These are phyloP conservation scores for Lepidocyrtinus sp. DNA, from an alignment of 2,888 invertebrate species.

Conservation along the genomic window DNA sequence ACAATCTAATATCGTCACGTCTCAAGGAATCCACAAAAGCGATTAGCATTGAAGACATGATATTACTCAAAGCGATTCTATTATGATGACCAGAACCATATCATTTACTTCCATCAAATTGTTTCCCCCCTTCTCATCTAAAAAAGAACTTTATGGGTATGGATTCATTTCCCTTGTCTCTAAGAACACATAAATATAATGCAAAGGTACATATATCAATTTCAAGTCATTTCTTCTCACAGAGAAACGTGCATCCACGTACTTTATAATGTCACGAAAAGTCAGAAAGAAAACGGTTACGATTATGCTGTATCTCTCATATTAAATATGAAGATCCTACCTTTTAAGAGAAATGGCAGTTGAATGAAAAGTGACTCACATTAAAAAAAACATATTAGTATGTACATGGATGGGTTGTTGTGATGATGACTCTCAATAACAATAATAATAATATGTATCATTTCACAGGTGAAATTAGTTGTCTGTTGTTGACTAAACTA, in stretches of 20 bases:
- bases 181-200: too few relatives aligned
- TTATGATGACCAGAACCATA: conserved; percentile 60
- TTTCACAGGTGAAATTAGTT: conserved; percentile 37
- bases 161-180: conserved; percentile 3
- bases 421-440: conserved; percentile 13
- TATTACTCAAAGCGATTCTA: conserved; percentile 63
- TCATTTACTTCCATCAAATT: conserved; percentile 36
- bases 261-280: conserved; percentile 50
- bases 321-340: neutral
- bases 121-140: too few relatives aligned
- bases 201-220: neutral
- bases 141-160: neutral
- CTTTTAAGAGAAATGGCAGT: neutral
- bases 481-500: conserved; percentile 38
- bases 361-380: conserved; percentile 9
- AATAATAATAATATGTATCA: conserved; percentile 13
- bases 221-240: neutral
- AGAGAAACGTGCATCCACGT: conserved; percentile 50
- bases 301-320: neutral
- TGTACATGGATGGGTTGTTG: neutral
- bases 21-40: conserved; percentile 58
- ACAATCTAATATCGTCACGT: conserved; percentile 64
- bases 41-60: conserved; percentile 60
- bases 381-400: neutral
- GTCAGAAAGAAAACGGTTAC: conserved; percentile 56